phyloP scores from a whole-genome alignment of 1,140 invertebrate species.

The Nephila pilipes region DNA sequence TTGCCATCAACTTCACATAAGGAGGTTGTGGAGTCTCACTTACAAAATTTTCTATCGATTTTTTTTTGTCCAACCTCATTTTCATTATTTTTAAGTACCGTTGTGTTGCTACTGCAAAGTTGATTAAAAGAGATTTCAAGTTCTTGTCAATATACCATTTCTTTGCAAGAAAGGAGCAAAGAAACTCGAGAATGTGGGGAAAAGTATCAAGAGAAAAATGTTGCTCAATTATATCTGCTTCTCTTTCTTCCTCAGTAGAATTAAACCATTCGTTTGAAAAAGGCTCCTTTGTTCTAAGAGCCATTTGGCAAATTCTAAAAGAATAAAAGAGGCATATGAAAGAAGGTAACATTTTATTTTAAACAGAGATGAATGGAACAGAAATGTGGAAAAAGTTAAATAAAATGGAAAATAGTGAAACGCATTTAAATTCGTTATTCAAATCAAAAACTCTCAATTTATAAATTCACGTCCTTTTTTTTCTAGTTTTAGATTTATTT shows the following conservation, averaged over 20 bases:
- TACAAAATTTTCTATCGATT: neutral
- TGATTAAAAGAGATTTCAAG: constrained; percentile 9
- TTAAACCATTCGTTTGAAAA: neutral
- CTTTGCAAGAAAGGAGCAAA: neutral
- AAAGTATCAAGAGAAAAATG: neutral
- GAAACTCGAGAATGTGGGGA: neutral
- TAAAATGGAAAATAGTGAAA: neutral
- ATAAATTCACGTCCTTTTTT: neutral
- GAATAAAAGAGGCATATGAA: neutral
- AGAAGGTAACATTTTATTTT: neutral
- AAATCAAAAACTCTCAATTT: neutral
- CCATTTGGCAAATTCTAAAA: neutral
- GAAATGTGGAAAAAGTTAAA: neutral
- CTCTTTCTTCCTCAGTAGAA: neutral
- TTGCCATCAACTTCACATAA: constrained; percentile 22
- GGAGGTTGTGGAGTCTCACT: neutral
- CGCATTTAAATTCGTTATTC: constrained; percentile 11
- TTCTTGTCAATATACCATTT: neutral
- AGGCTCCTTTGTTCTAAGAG: constrained; percentile 2
- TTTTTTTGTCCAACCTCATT: neutral
- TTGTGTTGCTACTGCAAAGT: neutral
- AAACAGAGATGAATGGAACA: neutral
- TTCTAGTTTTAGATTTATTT: neutral
- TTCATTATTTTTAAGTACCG: constrained; percentile 13
- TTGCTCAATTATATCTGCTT: neutral